Conservation (phyloP, 1,140 invertebrate species). For the Battus philenor region DNA sequence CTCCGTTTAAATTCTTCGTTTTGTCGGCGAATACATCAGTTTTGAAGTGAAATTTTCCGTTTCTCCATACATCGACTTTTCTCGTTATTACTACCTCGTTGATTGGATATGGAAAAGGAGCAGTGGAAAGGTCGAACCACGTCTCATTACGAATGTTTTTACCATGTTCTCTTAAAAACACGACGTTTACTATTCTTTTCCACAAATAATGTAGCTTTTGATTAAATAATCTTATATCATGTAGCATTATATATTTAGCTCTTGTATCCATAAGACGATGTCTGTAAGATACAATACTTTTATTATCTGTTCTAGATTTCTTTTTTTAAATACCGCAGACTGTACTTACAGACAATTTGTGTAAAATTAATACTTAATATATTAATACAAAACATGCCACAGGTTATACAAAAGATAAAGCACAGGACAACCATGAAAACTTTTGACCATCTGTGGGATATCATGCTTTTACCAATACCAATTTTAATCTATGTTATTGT, state of each 20-base stretch:
- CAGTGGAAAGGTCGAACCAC: slow-evolving; percentile 82
- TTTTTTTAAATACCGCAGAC: no score
- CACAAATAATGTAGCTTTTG: slow-evolving; percentile 83
- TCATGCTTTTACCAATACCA: no score
- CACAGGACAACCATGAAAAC: no score
- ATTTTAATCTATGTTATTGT: no score
- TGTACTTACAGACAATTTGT: no score
- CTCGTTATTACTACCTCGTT: slow-evolving; percentile 71
- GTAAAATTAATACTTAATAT: no score
- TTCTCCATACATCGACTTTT: slow-evolving; percentile 80
- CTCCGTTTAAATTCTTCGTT: slow-evolving; percentile 76
- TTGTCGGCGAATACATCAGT: slow-evolving; percentile 78
- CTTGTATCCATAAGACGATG: slow-evolving; percentile 81
- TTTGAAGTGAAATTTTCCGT: slow-evolving; percentile 76
- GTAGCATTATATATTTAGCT: slow-evolving; percentile 81
- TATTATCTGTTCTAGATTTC: no score
- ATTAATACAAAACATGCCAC: no score
- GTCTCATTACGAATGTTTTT: slow-evolving; percentile 40
- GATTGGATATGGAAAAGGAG: slow-evolving; percentile 81
- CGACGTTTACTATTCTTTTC: slow-evolving; percentile 84
- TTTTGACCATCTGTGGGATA: no score
- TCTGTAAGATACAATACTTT: slow-evolving; percentile 75
- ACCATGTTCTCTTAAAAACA: slow-evolving; percentile 81
- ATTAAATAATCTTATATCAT: slow-evolving; percentile 81
- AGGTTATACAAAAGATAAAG: no score